These are phyloP conservation scores for Gasteruption jaculator DNA, from an alignment of 2,888 invertebrate genomes.

Conservation along the genomic window DNA sequence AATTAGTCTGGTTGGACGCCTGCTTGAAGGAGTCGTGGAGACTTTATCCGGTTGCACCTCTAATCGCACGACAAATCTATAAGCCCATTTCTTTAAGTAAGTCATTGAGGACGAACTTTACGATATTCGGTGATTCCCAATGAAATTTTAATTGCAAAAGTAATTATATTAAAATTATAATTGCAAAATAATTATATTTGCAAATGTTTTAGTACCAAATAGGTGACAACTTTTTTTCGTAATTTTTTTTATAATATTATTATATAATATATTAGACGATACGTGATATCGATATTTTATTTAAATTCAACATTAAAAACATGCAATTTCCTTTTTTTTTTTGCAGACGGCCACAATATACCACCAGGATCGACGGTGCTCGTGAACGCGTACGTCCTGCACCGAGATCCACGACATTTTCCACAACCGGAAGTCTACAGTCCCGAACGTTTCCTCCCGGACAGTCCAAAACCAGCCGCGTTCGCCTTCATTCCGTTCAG, in stretches of 20 bases:
- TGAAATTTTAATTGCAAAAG: neutral
- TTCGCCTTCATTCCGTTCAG: constrained; percentile 52
- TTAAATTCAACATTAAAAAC: too few relatives aligned
- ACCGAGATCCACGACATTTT: constrained; percentile 53
- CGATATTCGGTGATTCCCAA: neutral
- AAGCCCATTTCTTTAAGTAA: constrained; percentile 41
- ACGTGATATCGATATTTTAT: neutral
- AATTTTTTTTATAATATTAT: neutral
- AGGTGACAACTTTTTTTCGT: too few relatives aligned
- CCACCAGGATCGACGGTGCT: constrained; percentile 44
- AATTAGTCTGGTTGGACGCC: constrained; percentile 41
- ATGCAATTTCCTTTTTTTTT: constrained; percentile 6
- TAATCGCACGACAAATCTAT: constrained; percentile 43
- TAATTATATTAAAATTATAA: neutral
- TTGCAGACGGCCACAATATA: constrained; percentile 41
- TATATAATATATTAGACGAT: constrained; percentile 1
- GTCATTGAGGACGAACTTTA: constrained; percentile 15
- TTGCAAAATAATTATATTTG: neutral
- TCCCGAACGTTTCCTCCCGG: constrained; percentile 55
- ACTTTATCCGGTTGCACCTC: constrained; percentile 40
- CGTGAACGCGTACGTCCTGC: constrained; percentile 47
- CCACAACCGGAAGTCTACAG: constrained; percentile 54
- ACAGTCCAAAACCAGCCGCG: constrained; percentile 44
- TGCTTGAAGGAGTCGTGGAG: constrained; percentile 46
- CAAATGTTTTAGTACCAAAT: too few relatives aligned